Base-by-base conservation (phyloP, 2,113 vertebrate species). In the Austrofundulus limnaeus region DNA sequence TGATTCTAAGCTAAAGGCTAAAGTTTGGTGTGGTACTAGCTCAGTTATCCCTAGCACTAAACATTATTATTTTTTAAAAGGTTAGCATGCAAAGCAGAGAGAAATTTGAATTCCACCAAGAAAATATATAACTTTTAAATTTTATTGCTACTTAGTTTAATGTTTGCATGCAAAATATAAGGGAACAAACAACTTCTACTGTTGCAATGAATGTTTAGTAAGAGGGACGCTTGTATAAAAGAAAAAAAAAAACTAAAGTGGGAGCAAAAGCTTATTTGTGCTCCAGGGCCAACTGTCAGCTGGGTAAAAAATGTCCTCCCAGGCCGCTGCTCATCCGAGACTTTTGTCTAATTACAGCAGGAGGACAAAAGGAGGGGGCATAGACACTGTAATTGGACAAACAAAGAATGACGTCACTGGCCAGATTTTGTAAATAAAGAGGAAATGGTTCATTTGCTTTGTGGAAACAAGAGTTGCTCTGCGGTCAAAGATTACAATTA, bases 311-410 rank as follows among this genome's bases (percentile, higher is more conserved):
- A 80, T 80, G 71, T 83, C 72, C 77, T 72, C 77, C 82, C 77
- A 88, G 70, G 73, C 66, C 51, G 54, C 58, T 43, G 50, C 38
- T 55, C 68, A 83, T 85, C 80, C 67, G 61, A 52, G 82, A 48
- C 76, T 54, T 80, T 61, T 85, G 82, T 88, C 59, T 58, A 70
- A 71, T 78, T 87, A 78, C 79, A 77, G 84, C 70, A 68, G 69
- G 72, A 66, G 70, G 59, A 64, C 52, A 76, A 42, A 39, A 56
- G 52, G 64, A 65, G 48, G 67, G 52, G 46, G 17, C 15, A 25
- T 62, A 21, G 70, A 52, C 31, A 74, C 42, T 65, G 47, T 63
- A 62, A 81, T 72, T 70, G 68, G 66, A 28, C 45, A 43, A 77
- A 85, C 72, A 81, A 76, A 83, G 42, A 62, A 56, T 81, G 79